These are phyloP conservation scores for Myodes glareolus DNA, from an alignment of 2,113 vertebrate species.

Conservation along the genomic window DNA sequence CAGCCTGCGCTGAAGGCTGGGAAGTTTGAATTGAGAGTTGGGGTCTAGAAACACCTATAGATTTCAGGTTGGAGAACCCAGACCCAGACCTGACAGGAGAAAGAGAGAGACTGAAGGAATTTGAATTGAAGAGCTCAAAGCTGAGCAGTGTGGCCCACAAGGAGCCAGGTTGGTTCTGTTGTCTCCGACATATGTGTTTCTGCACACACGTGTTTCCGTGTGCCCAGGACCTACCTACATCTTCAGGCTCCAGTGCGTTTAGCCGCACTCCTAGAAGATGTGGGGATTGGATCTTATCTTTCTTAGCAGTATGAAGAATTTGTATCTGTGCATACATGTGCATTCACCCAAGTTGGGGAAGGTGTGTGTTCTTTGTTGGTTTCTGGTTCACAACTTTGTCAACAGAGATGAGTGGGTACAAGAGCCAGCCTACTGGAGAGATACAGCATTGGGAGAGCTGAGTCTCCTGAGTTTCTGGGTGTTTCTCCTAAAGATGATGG, in stretches of 20 bases:
- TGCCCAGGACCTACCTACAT: neutral
- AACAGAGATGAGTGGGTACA: neutral
- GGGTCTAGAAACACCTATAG: neutral
- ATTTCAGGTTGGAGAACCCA: neutral
- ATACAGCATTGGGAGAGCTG: neutral
- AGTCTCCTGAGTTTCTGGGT: neutral
- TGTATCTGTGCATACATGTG: fast-evolving
- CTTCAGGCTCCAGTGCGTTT: neutral
- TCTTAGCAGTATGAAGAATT: neutral
- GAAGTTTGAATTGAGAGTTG: neutral
- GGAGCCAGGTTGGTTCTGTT: neutral
- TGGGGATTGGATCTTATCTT: neutral
- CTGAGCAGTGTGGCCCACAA: neutral
- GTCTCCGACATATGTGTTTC: neutral
- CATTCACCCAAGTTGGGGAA: neutral
- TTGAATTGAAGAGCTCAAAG: neutral
- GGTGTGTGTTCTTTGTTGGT: neutral
- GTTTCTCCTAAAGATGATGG: neutral
- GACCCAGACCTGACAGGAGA: neutral
- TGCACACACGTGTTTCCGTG: neutral
- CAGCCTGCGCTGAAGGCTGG: neutral
- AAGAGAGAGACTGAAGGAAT: neutral
- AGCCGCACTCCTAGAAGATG: neutral
- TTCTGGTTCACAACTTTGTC: neutral
- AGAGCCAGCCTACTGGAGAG: neutral